Evolutionary conservation across 2,888 invertebrate species (phyloP), one percentile per base, ranked within the genome.

Genomic region (Acleris holmiana): DNA sequence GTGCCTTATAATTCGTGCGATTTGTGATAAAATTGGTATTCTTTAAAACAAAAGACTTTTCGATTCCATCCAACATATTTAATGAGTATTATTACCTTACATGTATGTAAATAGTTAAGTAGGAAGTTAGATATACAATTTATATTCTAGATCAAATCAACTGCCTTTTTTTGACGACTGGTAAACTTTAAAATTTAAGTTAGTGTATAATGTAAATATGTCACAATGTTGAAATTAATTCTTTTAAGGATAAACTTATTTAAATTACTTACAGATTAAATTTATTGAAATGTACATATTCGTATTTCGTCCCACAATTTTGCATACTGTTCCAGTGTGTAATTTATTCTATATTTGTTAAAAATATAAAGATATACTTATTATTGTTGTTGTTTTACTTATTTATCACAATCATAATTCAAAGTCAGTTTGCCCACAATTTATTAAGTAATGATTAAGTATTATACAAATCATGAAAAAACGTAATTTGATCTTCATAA

Each of bases 291-390:
- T 91, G 90, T 91, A 91, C 82, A 91, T 90, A 91, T 61, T 67
- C 78, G 83, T 80, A 80, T 79, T 83, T 78, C 75, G 79, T 80
- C 80, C 82, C 73, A 82, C 78, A 80, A 79, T 68, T 76, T 76
- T 72, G 76, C 84, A 78, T 85, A 76, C 88, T 85, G 80, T 76
- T 77, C 75, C 82, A 85, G 84, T 83, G 77, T 85, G 83, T 82
- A 78, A 84, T 84, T 88, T 78, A 84, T 84, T 88, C 83, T 91
- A 91, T 92, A 91, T 91, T 91, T 92, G 91, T 91, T 92, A 92
- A 91, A 90, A 91, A 89, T 89, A 91, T 86, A 89, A 91, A 91
- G 84, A 83, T 82, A 82, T 85, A 84, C 80, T 73, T 77, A 78
- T 79, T 66, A 49, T 49, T 25, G 63, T 56, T 7, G n/a, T 29